Percentiles rank a stretch among this genome's conserved stretches.
Evolutionary conservation across 2,888 invertebrate genomes (phyloP).

Genomic region (Gonocerus acuteangulatus): DNA sequence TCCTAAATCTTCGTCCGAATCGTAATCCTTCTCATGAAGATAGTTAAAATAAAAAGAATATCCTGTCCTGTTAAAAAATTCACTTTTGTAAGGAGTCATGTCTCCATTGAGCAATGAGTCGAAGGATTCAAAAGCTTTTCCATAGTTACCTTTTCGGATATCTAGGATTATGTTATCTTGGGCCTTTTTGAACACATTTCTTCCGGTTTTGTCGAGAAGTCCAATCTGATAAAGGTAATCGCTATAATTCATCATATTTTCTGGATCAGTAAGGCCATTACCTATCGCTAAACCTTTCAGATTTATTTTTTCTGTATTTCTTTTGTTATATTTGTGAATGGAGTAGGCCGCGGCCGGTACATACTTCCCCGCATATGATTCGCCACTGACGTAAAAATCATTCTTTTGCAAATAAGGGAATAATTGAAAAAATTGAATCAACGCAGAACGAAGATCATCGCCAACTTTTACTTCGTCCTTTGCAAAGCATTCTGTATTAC

Average conservation of each 20-base stretch:
- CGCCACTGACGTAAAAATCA: constrained; percentile 81
- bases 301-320: constrained; percentile 58
- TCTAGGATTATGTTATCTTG: constrained; percentile 47
- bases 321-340: constrained; percentile 53
- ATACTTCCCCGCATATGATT: constrained; percentile 80
- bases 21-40: constrained; percentile 44
- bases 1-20: constrained; percentile 44
- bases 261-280: constrained; percentile 72
- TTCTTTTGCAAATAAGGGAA: constrained; percentile 67
- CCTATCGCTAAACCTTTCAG: constrained; percentile 66
- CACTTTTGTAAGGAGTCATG: constrained; percentile 44
- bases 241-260: constrained; percentile 64
- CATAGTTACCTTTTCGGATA: constrained; percentile 58
- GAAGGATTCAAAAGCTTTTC: constrained; percentile 63
- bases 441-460: constrained; percentile 64
- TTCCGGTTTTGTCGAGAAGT: constrained; percentile 48
- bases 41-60: constrained; percentile 70
- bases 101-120: constrained; percentile 56
- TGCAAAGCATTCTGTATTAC: constrained; percentile 65
- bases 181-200: constrained; percentile 55
- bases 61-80: constrained; percentile 67
- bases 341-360: constrained; percentile 69
- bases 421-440: constrained; percentile 73
- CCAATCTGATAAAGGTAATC: constrained; percentile 75
- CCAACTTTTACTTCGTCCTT: constrained; percentile 72